Base-by-base conservation (phyloP, 2,113 vertebrate species). In the Calidris pygmaea region DNA sequence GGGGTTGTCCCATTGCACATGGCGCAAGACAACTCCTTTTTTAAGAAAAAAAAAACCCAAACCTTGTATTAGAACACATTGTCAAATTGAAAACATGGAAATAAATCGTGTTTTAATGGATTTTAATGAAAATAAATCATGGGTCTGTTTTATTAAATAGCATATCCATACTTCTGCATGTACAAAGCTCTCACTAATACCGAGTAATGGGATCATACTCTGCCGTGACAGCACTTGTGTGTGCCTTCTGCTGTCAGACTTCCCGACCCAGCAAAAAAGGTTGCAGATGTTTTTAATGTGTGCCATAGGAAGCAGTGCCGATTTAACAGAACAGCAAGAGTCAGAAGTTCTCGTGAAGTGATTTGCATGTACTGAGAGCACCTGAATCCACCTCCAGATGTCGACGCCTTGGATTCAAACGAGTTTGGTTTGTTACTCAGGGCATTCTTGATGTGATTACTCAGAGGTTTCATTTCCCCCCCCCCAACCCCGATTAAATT, bases 341-440 rank as follows among this genome's bases (percentile, higher is more conserved):
- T 53, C 39, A 13, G 10, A 29, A 27, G 43, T 22, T 78, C 45
- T 20, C 71, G 37, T 24, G 1, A 3, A 60, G 48, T 50, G 23
- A 84, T 50, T 77, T 92, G 47, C 2, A 2, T 56, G n/a, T 43
- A 52, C 43, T 0, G 1, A 71, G 26, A 90, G 56, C 43, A 86
- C 35, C 43, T 59, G 37, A 56, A 72, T 56, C 78, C 50, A 81
- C 70, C 60, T 72, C 39, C 39, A 41, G 43, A 32, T 63, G 48
- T 12, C 3, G 2, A 1, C 18, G 59, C 3, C 1, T 1, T 2
- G 24, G 60, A 56, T 75, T 35, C 56, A 32, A 16, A 29, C 0
- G 5, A 22, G 34, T 55, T 80, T 87, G 52, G 32, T 76, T 48
- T 45, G 35, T 73, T 84, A 23, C 34, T 41, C 26, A 52, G 41